These are phyloP conservation scores for Branchinecta lynchi DNA, from an alignment of 1,140 invertebrate species.

Conservation along the genomic window DNA sequence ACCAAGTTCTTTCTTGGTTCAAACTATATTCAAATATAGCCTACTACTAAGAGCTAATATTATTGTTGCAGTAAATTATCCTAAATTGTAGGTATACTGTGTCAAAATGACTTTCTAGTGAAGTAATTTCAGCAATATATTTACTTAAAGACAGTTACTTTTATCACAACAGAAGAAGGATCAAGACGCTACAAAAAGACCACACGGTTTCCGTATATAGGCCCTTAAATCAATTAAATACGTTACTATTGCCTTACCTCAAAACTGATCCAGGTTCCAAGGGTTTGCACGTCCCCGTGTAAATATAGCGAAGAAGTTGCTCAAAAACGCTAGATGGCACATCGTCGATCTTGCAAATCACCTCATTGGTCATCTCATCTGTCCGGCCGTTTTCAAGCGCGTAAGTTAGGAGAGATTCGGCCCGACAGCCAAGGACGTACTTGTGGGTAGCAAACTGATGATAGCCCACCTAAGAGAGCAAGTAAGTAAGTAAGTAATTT, in stretches of 20 bases:
- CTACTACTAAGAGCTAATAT: too few species aligned
- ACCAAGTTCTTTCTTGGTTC: too few species aligned
- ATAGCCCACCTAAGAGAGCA: constrained; percentile 33
- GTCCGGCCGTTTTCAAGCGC: constrained; percentile 23
- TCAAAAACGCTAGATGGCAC: constrained; percentile 44
- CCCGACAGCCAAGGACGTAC: constrained; percentile 48
- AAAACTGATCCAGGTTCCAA: constrained; percentile 33
- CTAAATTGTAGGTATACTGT: too few species aligned
- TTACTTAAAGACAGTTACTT: too few species aligned
- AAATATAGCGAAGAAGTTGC: constrained; percentile 46
- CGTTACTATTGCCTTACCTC: not conserved
- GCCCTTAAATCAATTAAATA: too few species aligned
- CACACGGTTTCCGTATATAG: too few species aligned
- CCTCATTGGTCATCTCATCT: constrained; percentile 10
- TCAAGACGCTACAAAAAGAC: too few species aligned
- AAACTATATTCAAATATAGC: too few species aligned
- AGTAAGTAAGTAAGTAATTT: constrained; percentile 15
- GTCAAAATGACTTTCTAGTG: too few species aligned
- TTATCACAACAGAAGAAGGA: too few species aligned
- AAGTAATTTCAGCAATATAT: too few species aligned
- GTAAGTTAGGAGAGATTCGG: constrained; percentile 37
- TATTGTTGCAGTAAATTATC: too few species aligned
- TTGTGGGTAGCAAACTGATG: constrained; percentile 44
- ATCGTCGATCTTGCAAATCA: constrained; percentile 32
- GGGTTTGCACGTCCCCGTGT: constrained; percentile 47